Conservation (phyloP, 1,140 invertebrate species). For the Calliphora vicina region DNA sequence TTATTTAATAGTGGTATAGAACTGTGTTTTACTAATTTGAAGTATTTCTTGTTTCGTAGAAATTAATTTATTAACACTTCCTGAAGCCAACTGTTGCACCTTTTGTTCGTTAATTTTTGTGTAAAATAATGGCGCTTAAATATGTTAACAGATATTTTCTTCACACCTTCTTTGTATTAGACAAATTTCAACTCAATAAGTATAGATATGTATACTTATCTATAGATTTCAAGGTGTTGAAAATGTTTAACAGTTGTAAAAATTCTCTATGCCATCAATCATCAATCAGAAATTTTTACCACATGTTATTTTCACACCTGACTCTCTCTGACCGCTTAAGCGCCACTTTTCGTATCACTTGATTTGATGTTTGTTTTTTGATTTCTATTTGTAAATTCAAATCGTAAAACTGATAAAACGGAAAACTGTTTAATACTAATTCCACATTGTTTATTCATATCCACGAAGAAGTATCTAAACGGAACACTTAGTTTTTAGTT, state of each 20-base stretch:
- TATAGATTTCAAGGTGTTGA: too few relatives aligned
- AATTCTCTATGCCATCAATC: background rate
- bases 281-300: background rate
- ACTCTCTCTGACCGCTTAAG: background rate
- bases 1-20: too few relatives aligned
- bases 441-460: background rate
- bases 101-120: background rate
- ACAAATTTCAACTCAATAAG: background rate
- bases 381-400: background rate
- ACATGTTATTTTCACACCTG: conserved; percentile 8
- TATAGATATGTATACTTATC: too few relatives aligned
- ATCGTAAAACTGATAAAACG: background rate
- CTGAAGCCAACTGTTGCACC: background rate
- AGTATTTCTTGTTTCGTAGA: too few relatives aligned
- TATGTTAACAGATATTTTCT: background rate
- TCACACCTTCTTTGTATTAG: background rate
- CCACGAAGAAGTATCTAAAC: background rate
- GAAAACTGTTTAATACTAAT: background rate
- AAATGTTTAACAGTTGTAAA: too few relatives aligned
- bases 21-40: too few relatives aligned
- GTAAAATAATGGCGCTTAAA: background rate
- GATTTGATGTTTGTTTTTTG: background rate
- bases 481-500: background rate
- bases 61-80: too few relatives aligned
- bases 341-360: background rate